phyloP scores from a whole-genome alignment of 37 sponge, comb jelly and placozoan genomes.

The Ephydatia muelleri region DNA sequence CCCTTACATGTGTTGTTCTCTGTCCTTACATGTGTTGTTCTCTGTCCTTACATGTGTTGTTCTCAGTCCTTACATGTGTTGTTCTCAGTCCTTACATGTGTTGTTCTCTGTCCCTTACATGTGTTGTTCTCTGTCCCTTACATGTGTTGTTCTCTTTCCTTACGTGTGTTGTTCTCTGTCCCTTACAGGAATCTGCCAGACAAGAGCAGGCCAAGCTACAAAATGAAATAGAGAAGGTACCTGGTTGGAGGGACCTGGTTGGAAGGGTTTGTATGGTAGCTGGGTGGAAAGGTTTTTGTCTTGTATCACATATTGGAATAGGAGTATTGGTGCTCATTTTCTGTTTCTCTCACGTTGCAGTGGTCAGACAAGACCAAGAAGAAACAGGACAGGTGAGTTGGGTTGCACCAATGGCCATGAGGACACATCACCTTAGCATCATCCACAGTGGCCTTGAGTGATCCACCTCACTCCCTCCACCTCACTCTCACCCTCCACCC shows the following conservation, averaged over 20 bases:
- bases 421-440: no score
- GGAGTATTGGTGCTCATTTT: no score
- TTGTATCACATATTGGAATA: no score
- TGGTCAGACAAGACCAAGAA: slow-evolving; percentile 56
- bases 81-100: neutral
- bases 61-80: neutral
- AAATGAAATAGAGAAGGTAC: slow-evolving; percentile 46
- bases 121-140: neutral
- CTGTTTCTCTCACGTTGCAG: neutral
- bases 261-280: neutral
- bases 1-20: no score
- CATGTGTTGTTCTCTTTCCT: neutral
- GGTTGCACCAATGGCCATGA: no score
- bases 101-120: neutral
- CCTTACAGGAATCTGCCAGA: slow-evolving; percentile 16
- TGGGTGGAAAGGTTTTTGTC: neutral
- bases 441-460: no score
- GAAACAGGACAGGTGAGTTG: slow-evolving; percentile 56
- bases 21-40: no score
- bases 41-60: no score
- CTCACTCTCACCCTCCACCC: neutral
- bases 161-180: neutral
- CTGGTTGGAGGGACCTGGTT: no score
- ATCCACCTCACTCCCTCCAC: no score
- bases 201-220: slow-evolving; percentile 18